Percentiles rank a stretch among this genome's conserved stretches.
phyloP scores from a whole-genome alignment of 2,797 vertebrate genomes.

The Smutsia gigantea region DNA sequence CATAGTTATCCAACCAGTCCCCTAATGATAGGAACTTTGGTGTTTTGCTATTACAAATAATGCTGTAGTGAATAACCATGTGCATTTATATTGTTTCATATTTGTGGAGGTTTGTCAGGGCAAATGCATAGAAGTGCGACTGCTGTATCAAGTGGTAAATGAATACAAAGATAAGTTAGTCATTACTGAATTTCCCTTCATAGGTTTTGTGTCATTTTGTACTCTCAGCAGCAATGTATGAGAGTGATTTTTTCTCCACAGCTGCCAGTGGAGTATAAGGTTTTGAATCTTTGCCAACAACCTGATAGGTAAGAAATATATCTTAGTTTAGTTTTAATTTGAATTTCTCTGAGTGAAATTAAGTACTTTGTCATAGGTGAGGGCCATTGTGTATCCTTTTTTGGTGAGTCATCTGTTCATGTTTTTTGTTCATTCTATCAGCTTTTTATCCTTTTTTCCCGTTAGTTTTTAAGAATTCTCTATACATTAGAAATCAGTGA shows the following conservation, averaged over 20 bases:
- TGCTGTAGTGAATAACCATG: too few species aligned
- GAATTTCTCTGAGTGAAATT: background rate
- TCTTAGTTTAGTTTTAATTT: slow-evolving; percentile 29
- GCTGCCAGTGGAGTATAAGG: background rate
- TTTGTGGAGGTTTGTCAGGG: background rate
- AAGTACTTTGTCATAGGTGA: background rate
- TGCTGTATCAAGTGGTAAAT: background rate
- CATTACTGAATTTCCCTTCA: background rate
- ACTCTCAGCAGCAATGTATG: background rate
- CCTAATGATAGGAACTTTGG: too few species aligned
- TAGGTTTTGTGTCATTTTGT: background rate
- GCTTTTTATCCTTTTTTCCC: background rate
- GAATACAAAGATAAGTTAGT: background rate
- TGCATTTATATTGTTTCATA: background rate
- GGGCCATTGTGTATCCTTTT: background rate
- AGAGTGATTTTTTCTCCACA: background rate
- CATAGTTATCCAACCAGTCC: too few species aligned
- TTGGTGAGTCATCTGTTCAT: background rate
- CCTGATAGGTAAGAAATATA: background rate
- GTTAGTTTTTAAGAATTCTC: background rate
- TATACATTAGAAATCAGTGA: background rate
- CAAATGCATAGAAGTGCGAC: background rate
- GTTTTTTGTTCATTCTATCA: background rate
- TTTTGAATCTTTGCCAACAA: background rate
- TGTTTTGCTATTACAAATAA: too few species aligned